Conservation (phyloP, 1,140 invertebrate genomes). For the Tachypleus tridentatus region DNA sequence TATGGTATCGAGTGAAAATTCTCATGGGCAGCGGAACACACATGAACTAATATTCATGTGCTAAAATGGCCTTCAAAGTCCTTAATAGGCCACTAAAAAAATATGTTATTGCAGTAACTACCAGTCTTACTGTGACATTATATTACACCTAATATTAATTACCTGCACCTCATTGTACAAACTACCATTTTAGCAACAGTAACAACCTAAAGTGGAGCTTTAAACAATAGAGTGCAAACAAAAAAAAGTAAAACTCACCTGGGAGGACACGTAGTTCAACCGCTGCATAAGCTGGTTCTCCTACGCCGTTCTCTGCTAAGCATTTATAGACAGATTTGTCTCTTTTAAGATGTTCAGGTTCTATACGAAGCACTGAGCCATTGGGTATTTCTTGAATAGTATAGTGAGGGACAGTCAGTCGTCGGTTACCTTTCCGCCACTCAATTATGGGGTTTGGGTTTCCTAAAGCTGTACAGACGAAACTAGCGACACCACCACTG, state of each 20-base stretch:
- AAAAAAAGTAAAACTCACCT: constrained; percentile 48
- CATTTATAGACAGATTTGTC: constrained; percentile 91
- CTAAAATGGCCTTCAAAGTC: too few species aligned
- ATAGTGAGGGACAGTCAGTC: constrained; percentile 33
- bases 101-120: too few species aligned
- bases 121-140: too few species aligned
- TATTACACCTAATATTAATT: too few species aligned
- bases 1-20: too few species aligned
- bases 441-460: constrained; percentile 52
- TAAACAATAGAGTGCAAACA: too few species aligned
- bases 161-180: too few species aligned
- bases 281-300: constrained; percentile 72
- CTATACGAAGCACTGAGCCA: constrained; percentile 76
- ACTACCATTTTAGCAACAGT: too few species aligned
- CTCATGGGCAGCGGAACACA: too few species aligned
- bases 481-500: constrained; percentile 78
- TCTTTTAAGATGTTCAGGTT: constrained; percentile 69
- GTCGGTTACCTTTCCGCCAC: constrained; percentile 37
- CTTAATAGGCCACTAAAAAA: too few species aligned
- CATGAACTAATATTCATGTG: too few species aligned
- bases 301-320: constrained; percentile 89
- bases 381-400: constrained; percentile 42
- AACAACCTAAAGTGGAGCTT: too few species aligned
- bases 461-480: constrained; percentile 86
- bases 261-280: constrained; percentile 77